Evolutionary conservation across 2,888 invertebrate genomes (phyloP), one percentile per base, ranked within the genome.

Genomic region (Rugalucina vietnamica): DNA sequence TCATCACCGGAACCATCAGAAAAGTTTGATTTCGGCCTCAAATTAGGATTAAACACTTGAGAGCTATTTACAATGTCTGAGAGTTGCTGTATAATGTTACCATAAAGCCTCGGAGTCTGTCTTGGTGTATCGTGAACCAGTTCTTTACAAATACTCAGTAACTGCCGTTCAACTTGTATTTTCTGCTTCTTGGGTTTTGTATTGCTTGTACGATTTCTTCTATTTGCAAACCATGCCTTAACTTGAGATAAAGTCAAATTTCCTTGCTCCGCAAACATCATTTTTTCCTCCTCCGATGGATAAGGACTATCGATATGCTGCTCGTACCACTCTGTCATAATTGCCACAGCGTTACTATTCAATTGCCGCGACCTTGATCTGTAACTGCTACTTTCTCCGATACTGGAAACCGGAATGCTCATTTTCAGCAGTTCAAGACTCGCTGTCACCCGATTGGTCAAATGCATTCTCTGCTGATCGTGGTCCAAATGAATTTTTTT

Each of bases 181-280:
- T 92, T 91, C 82, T 93, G 92, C 57, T 89, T 89, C 79, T 93
- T 93, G 0, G 92, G 92, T 86, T 92, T 93, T 10, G 94, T 94
- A 88, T 94, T 94, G 50, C 91, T 90, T 2, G 92, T 92, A 32
- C 94, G 80, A 81, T 93, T 94, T 32, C 94, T 82, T 65, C 92
- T 93, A 79, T 94, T 94, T 8, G 93, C 93, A 84, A 94, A 94
- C 94, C 94, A 94, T 14, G 93, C 93, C 72, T 94, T 93, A 29
- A 93, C 93, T 79, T 93, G 93, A 10, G 88, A 81, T 27, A 93
- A 79, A 37, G 89, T 82, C 21, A 94, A 89, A 3, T 89, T 87
- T 4, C 93, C 93, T 32, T 89, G 76, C 10, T 90, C 88, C 3
- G 94, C 93, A 79, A 94, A 76, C 27, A 85, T 82, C 43, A 86